Base-by-base conservation (phyloP, 2,113 vertebrate species). In the Mus pahari region DNA sequence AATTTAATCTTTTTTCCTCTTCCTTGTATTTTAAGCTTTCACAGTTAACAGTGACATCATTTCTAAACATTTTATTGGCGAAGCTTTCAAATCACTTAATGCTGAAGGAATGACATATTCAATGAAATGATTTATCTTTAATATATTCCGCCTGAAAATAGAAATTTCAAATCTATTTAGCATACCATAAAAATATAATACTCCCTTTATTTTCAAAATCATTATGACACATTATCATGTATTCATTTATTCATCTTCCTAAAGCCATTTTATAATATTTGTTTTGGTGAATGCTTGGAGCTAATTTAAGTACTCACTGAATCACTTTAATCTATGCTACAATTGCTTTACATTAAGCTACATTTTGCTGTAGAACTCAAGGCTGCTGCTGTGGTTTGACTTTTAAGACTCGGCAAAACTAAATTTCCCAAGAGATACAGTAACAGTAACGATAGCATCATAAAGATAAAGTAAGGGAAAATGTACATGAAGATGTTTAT, bases 41-140 rank as follows among this genome's bases (percentile, higher is more conserved):
- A 94, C 45, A 78, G 10, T 17, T 68, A 45, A 81, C n/a, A 89
- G 20, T 55, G 10, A 92, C 88, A 90, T 90, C 42, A 66, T 20
- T 48, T 0, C 77, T 64, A 78, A 71, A 60, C 92, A 74, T 64
- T 42, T 79, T 19, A 90, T 70, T 75, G 86, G 4, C 8, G 2
- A 42, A 58, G 1, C 7, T 92, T 93, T 79, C 28, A 87, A 89
- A 55, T n/a, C 28, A 60, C 24, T 92, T 84, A 89, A n/a, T 60
- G n/a, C 33, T 87, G 82, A 73, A 92, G 45, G 96, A 97, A 66
- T 60, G 24, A 2, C 1, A 74, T 79, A 94, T 96, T 92, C 26
- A 75, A 89, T 7, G 0, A 39, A 79, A 86, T 92, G 8, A 62
- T 75, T 96, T 92, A 96, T 86, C 1, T 2, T 55, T 22, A 86